A percentile compares a stretch with the other conserved stretches of the same genome.
Conservation (phyloP, 2,888 invertebrate genomes). For the Thalpophila matura region DNA sequence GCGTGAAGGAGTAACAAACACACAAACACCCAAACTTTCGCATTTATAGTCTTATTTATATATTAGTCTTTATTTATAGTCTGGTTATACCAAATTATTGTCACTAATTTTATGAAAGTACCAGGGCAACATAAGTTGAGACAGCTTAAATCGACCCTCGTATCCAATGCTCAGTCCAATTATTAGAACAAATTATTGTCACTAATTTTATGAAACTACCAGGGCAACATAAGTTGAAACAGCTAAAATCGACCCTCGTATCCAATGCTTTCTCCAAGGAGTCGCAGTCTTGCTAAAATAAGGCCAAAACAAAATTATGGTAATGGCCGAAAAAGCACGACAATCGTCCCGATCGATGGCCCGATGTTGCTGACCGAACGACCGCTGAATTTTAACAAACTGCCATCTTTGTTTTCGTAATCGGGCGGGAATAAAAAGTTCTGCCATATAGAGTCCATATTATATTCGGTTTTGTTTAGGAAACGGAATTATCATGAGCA, state of each 20-base stretch:
- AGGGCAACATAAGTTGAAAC: slow-evolving; percentile 9
- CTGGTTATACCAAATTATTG: no score
- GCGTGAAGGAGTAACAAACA: no score
- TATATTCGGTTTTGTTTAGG: neutral
- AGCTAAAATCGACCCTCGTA: neutral
- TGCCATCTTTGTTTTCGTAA: slow-evolving; percentile 44
- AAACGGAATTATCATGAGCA: neutral
- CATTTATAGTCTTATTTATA: no score
- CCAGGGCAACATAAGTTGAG: no score
- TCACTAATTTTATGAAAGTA: no score
- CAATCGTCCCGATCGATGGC: slow-evolving; percentile 40
- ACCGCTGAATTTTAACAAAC: slow-evolving; percentile 69
- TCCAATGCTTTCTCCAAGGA: neutral
- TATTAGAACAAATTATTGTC: no score
- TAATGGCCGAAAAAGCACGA: slow-evolving; percentile 49
- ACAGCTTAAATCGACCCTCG: no score
- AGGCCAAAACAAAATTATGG: slow-evolving; percentile 38
- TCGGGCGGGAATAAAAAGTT: slow-evolving; percentile 23
- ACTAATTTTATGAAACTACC: neutral
- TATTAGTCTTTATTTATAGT: no score
- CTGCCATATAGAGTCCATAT: neutral
- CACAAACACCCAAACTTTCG: no score
- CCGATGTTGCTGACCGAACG: slow-evolving; percentile 47
- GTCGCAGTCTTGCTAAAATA: slow-evolving; percentile 32
- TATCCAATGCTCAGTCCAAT: no score